These are phyloP conservation scores for Eidolon dupreanum DNA, from an alignment of 2,797 vertebrate genomes.

Conservation along the genomic window DNA sequence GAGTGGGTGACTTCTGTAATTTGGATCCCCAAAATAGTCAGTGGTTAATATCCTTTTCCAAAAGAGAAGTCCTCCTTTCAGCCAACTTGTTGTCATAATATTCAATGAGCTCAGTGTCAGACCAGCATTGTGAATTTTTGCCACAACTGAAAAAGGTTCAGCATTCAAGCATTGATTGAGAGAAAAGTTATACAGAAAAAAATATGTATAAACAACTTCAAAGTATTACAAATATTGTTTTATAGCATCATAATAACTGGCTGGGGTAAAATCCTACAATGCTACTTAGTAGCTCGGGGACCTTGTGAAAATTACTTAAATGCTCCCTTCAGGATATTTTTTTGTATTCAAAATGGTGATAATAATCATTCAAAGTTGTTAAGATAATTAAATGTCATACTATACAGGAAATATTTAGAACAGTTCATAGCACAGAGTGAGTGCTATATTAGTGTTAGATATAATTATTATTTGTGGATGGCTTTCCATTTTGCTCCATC, in stretches of 20 bases:
- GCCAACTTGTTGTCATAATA: background rate
- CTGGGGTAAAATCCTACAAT: background rate
- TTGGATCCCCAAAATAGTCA: constrained; percentile 40
- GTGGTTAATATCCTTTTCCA: constrained; percentile 3
- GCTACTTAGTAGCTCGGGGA: background rate
- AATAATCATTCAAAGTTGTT: background rate
- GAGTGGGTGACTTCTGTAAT: background rate
- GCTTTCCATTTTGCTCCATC: background rate
- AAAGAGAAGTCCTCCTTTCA: background rate
- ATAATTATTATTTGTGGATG: background rate
- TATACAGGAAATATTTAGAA: background rate
- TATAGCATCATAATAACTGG: background rate
- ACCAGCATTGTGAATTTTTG: constrained; percentile 40
- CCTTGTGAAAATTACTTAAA: background rate
- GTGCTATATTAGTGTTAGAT: background rate
- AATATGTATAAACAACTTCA: background rate
- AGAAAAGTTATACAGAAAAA: background rate
- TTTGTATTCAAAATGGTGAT: background rate
- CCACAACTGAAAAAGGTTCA: constrained; percentile 20
- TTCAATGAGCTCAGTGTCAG: constrained; percentile 13
- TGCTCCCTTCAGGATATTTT: background rate
- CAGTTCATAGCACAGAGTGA: background rate
- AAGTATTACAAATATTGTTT: background rate
- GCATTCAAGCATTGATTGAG: background rate
- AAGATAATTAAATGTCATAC: constrained; percentile 17